phyloP scores from a whole-genome alignment of 2,888 invertebrate species.

The Arrhopalites spinosus region DNA sequence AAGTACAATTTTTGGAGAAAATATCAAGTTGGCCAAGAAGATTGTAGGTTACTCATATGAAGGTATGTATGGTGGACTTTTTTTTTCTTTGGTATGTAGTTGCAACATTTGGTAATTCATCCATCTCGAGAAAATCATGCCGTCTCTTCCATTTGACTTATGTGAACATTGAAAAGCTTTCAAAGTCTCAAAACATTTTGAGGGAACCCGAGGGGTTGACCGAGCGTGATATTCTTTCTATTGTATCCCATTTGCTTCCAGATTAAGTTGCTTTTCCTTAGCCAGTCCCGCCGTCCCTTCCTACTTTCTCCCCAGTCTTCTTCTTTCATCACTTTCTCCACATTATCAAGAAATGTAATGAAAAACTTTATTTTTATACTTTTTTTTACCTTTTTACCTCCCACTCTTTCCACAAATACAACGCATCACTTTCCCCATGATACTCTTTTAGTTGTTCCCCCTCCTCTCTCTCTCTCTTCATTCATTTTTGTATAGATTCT shows the following conservation, averaged over 20 bases:
- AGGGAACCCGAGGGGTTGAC: conserved; percentile 33
- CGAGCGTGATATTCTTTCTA: conserved; percentile 36
- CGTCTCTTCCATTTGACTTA: conserved; percentile 41
- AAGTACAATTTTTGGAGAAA: conserved; percentile 13
- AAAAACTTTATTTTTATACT: background rate
- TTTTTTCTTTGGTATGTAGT: conserved; percentile 22
- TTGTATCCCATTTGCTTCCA: conserved; percentile 38
- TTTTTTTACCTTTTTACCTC: background rate
- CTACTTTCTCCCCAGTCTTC: background rate
- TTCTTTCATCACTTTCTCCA: conserved; percentile 12
- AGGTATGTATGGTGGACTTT: no score
- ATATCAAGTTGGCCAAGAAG: conserved; percentile 15
- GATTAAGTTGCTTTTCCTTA: conserved; percentile 28
- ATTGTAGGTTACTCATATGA: background rate
- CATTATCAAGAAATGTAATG: no score
- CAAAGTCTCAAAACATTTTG: conserved; percentile 41
- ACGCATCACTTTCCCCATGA: conserved; percentile 1
- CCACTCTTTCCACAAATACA: background rate
- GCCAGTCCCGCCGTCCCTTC: background rate
- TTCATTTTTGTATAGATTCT: background rate
- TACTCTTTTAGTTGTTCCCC: background rate
- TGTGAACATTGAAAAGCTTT: conserved; percentile 53
- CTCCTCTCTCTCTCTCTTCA: background rate
- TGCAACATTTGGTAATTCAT: conserved; percentile 37
- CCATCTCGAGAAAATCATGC: conserved; percentile 29